Evolutionary conservation across 1,140 invertebrate species (phyloP).

Genomic region (Heliconius eleuchia): DNA sequence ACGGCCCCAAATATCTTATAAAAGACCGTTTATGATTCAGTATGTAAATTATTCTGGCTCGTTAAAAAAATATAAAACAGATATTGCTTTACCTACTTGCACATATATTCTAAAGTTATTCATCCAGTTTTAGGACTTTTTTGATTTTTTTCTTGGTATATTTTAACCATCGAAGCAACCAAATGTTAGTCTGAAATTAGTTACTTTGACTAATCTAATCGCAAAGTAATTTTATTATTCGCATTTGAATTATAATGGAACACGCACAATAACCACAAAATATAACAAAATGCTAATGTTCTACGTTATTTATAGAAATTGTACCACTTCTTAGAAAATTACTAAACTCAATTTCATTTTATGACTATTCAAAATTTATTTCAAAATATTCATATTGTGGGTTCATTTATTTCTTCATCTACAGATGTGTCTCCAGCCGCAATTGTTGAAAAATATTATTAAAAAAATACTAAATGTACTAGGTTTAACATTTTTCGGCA

Average conservation of each 20-base stretch:
- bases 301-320: conserved; percentile 28
- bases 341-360: conserved; percentile 11
- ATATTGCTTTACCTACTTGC: neutral
- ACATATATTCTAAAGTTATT: neutral
- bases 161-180: neutral
- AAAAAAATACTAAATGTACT: no score
- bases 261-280: conserved; percentile 42
- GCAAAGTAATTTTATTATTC: conserved; percentile 27
- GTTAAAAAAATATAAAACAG: no score
- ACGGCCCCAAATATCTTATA: no score
- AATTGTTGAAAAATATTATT: neutral
- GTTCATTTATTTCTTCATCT: neutral
- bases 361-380: conserved; percentile 5
- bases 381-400: neutral
- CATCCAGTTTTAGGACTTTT: neutral
- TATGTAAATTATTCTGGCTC: no score
- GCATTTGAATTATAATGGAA: conserved; percentile 29
- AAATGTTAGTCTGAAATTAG: conserved; percentile 10
- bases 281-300: conserved; percentile 38
- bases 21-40: no score
- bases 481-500: no score
- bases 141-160: neutral
- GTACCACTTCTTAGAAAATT: conserved; percentile 28
- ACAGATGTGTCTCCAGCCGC: neutral
- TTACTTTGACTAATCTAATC: conserved; percentile 10